These are phyloP conservation scores for Palythoa heliodiscus DNA, from an alignment of 92 coral and sea anemone species.

Conservation along the genomic window DNA sequence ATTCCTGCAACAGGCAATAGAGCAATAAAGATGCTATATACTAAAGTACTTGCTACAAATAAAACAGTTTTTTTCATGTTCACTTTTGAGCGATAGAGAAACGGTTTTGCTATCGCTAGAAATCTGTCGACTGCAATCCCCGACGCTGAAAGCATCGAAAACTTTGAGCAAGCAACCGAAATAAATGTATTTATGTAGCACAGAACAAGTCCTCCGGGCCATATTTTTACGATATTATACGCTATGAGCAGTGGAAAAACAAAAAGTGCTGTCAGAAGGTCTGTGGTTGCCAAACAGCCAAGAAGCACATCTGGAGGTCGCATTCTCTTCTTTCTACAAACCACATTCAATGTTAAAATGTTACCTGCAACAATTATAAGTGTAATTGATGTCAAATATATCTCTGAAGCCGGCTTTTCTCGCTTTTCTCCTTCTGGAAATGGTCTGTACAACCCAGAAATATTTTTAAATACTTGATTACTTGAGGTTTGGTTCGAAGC, in stretches of 20 bases:
- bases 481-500: slow-evolving; percentile 29
- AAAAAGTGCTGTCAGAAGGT: slow-evolving; percentile 57
- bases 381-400: slow-evolving; percentile 60
- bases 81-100: slow-evolving; percentile 65
- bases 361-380: slow-evolving; percentile 52
- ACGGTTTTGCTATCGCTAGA: slow-evolving; percentile 67
- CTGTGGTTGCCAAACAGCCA: slow-evolving; percentile 54
- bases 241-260: slow-evolving; percentile 52
- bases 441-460: slow-evolving; percentile 2
- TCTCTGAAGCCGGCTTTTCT: slow-evolving; percentile 42
- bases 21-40: slow-evolving; percentile 51
- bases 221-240: slow-evolving; percentile 34
- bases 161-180: slow-evolving; percentile 55
- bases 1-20: slow-evolving; percentile 55
- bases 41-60: slow-evolving; percentile 33
- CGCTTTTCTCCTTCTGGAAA: neutral
- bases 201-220: slow-evolving; percentile 56
- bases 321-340: slow-evolving; percentile 55
- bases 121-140: slow-evolving; percentile 65
- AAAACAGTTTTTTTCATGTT: slow-evolving; percentile 45
- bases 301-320: slow-evolving; percentile 67
- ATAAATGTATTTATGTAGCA: slow-evolving; percentile 53
- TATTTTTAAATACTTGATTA: neutral
- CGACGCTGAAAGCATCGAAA: slow-evolving; percentile 62
- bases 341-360: slow-evolving; percentile 52